Evolutionary conservation across 2,888 invertebrate species (phyloP).

Genomic region (Drosophila kuntzei): DNA sequence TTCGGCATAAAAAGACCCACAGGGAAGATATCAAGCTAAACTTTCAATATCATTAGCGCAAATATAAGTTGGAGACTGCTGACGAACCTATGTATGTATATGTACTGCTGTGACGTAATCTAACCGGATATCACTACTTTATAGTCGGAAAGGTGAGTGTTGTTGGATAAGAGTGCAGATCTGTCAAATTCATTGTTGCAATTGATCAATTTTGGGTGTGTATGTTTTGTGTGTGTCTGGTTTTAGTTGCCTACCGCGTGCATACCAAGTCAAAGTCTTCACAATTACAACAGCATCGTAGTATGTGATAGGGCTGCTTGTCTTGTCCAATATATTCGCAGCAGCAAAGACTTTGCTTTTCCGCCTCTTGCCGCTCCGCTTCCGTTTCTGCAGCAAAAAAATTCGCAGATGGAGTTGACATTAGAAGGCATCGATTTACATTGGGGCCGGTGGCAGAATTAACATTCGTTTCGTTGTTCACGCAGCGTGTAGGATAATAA

Average conservation of each 20-base stretch:
- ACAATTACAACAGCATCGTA: constrained; percentile 88
- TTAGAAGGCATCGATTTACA: constrained; percentile 49
- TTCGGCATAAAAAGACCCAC: too few relatives aligned
- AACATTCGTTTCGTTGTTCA: constrained; percentile 32
- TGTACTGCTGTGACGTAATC: not conserved
- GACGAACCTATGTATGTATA: not conserved
- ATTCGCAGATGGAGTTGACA: constrained; percentile 24
- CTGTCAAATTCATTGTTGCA: not conserved
- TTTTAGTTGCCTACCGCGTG: constrained; percentile 85
- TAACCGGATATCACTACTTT: not conserved
- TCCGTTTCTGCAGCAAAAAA: constrained; percentile 44
- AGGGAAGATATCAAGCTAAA: not conserved
- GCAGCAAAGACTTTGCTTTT: constrained; percentile 86
- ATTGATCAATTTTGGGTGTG: not conserved
- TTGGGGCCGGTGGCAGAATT: constrained; percentile 1
- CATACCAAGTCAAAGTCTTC: constrained; percentile 87
- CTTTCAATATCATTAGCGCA: too few relatives aligned
- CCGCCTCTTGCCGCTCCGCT: constrained; percentile 32
- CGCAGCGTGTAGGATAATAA: constrained; percentile 53
- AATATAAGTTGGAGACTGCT: not conserved
- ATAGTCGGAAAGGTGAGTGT: too few relatives aligned
- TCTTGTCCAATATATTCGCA: constrained; percentile 87
- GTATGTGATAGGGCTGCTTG: constrained; percentile 86
- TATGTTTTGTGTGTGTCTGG: not conserved
- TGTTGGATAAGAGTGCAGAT: not conserved